Conservation (phyloP, 1,140 invertebrate genomes). For the Hyles euphorbiae region DNA sequence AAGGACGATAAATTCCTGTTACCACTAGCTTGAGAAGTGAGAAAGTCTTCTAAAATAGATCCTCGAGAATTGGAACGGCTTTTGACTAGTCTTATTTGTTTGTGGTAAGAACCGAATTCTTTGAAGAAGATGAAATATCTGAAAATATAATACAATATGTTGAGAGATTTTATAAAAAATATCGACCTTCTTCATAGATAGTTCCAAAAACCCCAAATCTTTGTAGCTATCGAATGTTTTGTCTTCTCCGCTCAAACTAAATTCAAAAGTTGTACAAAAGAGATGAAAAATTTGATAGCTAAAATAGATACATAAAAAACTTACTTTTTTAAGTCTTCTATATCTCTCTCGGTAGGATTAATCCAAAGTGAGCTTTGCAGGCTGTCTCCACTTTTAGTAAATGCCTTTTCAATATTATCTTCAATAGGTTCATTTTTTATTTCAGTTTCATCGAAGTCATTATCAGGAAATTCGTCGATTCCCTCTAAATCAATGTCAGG, state of each 20-base stretch:
- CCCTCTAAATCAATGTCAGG: conserved; percentile 52
- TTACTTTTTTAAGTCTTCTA: conserved; percentile 75
- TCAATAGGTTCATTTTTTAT: conserved; percentile 39
- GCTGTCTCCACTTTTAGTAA: conserved; percentile 51
- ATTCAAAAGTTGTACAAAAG: no score
- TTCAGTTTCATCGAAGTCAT: conserved; percentile 52
- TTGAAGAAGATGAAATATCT: conserved; percentile 77
- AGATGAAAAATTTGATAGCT: no score
- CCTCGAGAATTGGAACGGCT: conserved; percentile 65
- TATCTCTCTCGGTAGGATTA: conserved; percentile 67
- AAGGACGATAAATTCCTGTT: conserved; percentile 38
- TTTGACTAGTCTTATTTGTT: conserved; percentile 67
- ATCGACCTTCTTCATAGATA: no score
- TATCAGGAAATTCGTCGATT: conserved; percentile 50
- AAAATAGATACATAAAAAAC: not conserved
- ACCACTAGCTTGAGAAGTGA: conserved; percentile 29
- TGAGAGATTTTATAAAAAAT: no score
- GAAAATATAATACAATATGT: conserved; percentile 24
- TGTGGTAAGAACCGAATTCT: conserved; percentile 74
- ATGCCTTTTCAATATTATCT: conserved; percentile 37
- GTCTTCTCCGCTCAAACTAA: no score
- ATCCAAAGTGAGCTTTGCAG: conserved; percentile 59
- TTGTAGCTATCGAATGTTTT: no score
- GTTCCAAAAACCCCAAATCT: no score
- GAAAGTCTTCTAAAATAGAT: conserved; percentile 61